A percentile compares a stretch with the other conserved stretches of the same genome.
phyloP scores from a whole-genome alignment of 2,113 vertebrate species.

The Thunnus thynnus region DNA sequence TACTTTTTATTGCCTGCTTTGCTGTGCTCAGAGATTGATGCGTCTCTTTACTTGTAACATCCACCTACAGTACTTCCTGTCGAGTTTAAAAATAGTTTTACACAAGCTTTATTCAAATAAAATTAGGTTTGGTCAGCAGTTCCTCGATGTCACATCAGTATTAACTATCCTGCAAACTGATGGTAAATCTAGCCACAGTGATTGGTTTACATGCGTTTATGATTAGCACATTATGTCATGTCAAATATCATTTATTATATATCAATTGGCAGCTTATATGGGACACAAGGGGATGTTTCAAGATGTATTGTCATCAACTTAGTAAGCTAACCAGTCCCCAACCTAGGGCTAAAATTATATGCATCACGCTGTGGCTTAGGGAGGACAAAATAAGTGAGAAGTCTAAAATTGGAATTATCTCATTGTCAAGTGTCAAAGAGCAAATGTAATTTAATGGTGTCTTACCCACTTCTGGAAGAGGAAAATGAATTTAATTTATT shows the following conservation, averaged over 20 bases:
- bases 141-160: too few relatives aligned
- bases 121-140: too few relatives aligned
- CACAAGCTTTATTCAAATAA: too few relatives aligned
- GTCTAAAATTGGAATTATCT: conserved; percentile 45
- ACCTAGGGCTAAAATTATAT: neutral
- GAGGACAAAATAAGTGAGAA: conserved; percentile 16
- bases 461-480: conserved; percentile 48
- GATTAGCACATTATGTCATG: neutral
- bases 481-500: conserved; percentile 53
- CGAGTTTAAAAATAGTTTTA: too few relatives aligned
- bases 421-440: conserved; percentile 54
- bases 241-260: neutral
- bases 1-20: too few relatives aligned
- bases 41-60: too few relatives aligned
- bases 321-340: neutral
- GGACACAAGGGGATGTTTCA: neutral
- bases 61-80: too few relatives aligned
- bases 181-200: too few relatives aligned
- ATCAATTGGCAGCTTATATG: neutral
- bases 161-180: too few relatives aligned
- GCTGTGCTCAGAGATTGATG: too few relatives aligned
- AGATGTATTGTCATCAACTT: neutral
- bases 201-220: too few relatives aligned
- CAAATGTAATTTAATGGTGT: conserved; percentile 63
- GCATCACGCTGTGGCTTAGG: conserved; percentile 5